Percentiles rank a stretch among this genome's conserved stretches.
Evolutionary conservation across 2,888 invertebrate species (phyloP).

Genomic region (Brenthis ino): DNA sequence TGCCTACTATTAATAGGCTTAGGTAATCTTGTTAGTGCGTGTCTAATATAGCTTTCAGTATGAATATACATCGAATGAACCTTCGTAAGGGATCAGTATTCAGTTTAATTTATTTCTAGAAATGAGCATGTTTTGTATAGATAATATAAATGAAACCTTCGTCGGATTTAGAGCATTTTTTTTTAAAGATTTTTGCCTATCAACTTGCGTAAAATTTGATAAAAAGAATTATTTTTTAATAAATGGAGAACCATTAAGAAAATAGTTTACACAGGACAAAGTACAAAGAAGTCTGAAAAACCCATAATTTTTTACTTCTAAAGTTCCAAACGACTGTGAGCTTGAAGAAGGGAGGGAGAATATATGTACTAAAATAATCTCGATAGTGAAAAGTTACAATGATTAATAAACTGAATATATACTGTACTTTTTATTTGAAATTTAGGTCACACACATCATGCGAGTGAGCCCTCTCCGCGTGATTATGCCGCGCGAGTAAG

Average conservation of each 20-base stretch:
- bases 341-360: too few relatives aligned
- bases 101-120: constrained; percentile 11
- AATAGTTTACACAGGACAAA: too few relatives aligned
- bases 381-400: constrained; percentile 10
- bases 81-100: constrained; percentile 21
- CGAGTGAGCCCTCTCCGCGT: constrained; percentile 35
- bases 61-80: constrained; percentile 13
- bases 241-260: not conserved
- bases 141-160: not conserved
- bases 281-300: too few relatives aligned
- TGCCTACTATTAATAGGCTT: constrained; percentile 16
- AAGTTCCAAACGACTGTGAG: too few relatives aligned
- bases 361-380: not conserved
- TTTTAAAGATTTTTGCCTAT: not conserved
- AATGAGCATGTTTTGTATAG: not conserved
- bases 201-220: too few relatives aligned
- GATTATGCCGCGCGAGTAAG: constrained; percentile 38
- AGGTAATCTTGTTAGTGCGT: constrained; percentile 29
- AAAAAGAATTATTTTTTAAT: too few relatives aligned
- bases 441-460: constrained; percentile 39
- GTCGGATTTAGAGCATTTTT: too few relatives aligned
- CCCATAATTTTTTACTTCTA: too few relatives aligned
- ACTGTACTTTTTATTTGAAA: constrained; percentile 35
- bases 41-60: constrained; percentile 7
- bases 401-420: constrained; percentile 17